Base-by-base conservation (phyloP, 2,797 vertebrate species). In the Bryconaethiops microstoma region DNA sequence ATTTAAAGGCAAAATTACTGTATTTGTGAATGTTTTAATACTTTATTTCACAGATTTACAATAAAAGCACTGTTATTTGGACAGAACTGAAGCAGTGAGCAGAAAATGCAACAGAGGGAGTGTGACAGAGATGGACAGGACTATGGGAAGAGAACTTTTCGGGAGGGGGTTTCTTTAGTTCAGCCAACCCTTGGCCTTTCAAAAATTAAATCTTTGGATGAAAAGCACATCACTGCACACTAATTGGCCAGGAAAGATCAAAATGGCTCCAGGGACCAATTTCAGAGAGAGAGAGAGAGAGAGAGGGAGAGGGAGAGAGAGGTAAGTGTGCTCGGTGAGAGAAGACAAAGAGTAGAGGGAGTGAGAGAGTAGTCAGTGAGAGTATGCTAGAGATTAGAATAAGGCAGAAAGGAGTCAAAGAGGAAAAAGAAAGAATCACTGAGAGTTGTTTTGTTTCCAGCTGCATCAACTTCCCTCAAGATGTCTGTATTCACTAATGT, bases 191-290 rank as follows among this genome's bases (percentile, higher is more conserved):
- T 17, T 45, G 76, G 79, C 73, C 17, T 39, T 19, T 25, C 52
- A 84, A 83, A 86, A 86, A 87, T 63, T 29, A 84, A 87, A 86
- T 76, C 52, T 57, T 74, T 76, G 76, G 76, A 82, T 78, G 82
- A 84, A 84, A 83, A 77, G 76, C n/a, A 39, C 79, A 88, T 87
- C 85, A 82, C 48, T 54, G 70, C 81, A 45, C 74, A 48, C 74
- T 88, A 88, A 90, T 87, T 90, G 87, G 78, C 78, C 75, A 21
- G 71, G 87, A 88, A 81, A 57, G 71, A 75, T 29, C 79, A 74
- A 63, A 83, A 83, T 67, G 75, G 45, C 85, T 76, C 65, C 62
- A 65, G 86, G 84, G 80, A 89, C 85, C 55, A 80, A 82, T 84
- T 76, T 72, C 64, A 55, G 40, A 40, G 45, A 65, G 45, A 19